These are phyloP conservation scores for Ostrea edulis DNA, from an alignment of 1,140 invertebrate genomes.

Conservation along the genomic window DNA sequence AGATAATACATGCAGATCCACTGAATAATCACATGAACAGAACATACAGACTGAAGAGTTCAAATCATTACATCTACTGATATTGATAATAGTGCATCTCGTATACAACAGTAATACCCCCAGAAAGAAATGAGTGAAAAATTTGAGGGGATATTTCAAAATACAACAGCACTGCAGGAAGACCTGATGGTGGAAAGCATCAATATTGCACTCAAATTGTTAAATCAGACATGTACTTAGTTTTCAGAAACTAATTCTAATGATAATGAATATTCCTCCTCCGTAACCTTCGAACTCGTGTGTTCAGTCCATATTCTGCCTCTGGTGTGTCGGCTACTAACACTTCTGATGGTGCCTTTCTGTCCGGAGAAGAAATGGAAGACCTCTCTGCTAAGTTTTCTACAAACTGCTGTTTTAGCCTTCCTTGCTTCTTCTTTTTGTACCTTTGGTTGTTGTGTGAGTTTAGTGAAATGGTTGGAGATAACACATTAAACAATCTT, in stretches of 20 bases:
- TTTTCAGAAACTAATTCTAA: not conserved
- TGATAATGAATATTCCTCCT: slow-evolving; percentile 4
- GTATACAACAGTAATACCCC: too few relatives aligned
- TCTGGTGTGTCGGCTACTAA: slow-evolving; percentile 51
- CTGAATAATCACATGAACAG: too few relatives aligned
- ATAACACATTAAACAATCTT: not conserved
- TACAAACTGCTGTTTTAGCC: slow-evolving; percentile 2
- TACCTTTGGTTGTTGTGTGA: not conserved
- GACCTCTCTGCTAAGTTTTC: slow-evolving; percentile 3
- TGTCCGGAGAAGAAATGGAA: not conserved
- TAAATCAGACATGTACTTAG: not conserved
- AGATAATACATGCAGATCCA: too few relatives aligned
- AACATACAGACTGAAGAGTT: too few relatives aligned
- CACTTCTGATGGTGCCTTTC: not conserved
- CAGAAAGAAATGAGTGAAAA: too few relatives aligned
- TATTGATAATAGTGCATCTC: too few relatives aligned
- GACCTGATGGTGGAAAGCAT: too few relatives aligned
- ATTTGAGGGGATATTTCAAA: too few relatives aligned
- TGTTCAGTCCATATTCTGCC: slow-evolving; percentile 45
- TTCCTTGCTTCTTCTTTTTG: not conserved
- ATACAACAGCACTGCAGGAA: too few relatives aligned
- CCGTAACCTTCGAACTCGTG: slow-evolving; percentile 38
- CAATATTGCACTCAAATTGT: too few relatives aligned
- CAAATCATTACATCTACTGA: too few relatives aligned
- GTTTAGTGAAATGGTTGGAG: not conserved